Evolutionary conservation across 2,113 vertebrate species (phyloP).

Genomic region (Speoplatyrhinus poulsoni): DNA sequence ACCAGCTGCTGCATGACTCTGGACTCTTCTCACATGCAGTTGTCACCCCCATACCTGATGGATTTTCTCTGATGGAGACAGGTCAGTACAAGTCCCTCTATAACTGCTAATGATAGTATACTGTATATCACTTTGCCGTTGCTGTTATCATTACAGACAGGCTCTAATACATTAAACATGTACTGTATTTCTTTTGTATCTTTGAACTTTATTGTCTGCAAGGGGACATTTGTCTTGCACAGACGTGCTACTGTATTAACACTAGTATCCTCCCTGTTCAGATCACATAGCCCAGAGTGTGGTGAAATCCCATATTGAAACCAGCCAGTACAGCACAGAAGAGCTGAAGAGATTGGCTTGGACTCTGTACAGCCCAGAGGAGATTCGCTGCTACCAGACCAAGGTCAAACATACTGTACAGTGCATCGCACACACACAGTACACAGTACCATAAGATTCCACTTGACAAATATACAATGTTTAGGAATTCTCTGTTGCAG

Average conservation of each 20-base stretch:
- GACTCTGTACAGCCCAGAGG: slow-evolving; percentile 84
- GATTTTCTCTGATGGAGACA: slow-evolving; percentile 80
- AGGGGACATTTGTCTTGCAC: too few species aligned
- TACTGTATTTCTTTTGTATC: neutral
- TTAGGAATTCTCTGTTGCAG: neutral
- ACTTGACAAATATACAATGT: neutral
- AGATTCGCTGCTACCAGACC: slow-evolving; percentile 81
- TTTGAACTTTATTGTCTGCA: neutral
- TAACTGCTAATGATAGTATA: neutral
- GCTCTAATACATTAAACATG: neutral
- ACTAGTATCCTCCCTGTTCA: slow-evolving; percentile 46
- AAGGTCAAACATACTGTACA: slow-evolving; percentile 69
- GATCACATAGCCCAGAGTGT: slow-evolving; percentile 86
- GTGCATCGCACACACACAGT: neutral
- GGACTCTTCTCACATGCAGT: slow-evolving; percentile 73
- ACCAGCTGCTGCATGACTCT: slow-evolving; percentile 83
- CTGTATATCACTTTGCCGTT: too few species aligned
- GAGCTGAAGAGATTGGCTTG: slow-evolving; percentile 85
- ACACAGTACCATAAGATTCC: neutral
- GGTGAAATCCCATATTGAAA: slow-evolving; percentile 88
- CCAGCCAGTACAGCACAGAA: slow-evolving; percentile 85
- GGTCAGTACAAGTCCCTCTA: slow-evolving; percentile 68
- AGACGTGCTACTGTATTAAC: neutral
- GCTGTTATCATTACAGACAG: neutral
- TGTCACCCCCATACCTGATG: slow-evolving; percentile 65